phyloP scores from a whole-genome alignment of 2,113 vertebrate genomes.

The Benitochromis conjunctus region DNA sequence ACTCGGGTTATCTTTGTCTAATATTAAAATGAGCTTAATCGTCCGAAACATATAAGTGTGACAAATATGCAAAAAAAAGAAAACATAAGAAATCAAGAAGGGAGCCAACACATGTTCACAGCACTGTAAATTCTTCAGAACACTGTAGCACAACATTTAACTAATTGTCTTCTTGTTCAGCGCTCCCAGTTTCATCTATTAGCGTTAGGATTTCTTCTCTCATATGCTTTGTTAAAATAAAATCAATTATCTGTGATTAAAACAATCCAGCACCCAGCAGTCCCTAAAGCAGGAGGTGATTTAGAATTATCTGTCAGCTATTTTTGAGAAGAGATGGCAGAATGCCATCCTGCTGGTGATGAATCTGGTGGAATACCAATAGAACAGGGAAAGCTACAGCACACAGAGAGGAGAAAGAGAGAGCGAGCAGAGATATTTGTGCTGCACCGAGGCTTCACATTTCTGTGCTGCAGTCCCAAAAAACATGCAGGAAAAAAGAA shows the following conservation, averaged over 20 bases:
- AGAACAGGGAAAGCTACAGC: constrained; percentile 17
- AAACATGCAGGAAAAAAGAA: background rate
- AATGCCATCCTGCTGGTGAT: constrained; percentile 30
- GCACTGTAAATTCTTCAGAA: background rate
- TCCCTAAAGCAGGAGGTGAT: constrained; percentile 44
- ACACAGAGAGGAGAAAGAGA: background rate
- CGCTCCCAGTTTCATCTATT: constrained; percentile 10
- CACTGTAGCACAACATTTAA: background rate
- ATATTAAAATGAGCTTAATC: background rate
- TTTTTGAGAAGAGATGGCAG: constrained; percentile 46
- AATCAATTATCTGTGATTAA: constrained; percentile 67
- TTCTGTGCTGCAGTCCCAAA: background rate
- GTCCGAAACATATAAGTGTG: background rate
- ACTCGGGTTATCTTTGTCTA: background rate
- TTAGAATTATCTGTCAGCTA: constrained; percentile 49
- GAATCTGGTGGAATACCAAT: constrained; percentile 39
- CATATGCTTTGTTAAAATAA: constrained; percentile 40
- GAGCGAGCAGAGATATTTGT: background rate
- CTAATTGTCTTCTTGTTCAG: constrained; percentile 1
- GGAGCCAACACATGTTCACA: background rate
- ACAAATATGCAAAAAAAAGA: background rate
- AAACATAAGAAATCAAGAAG: background rate
- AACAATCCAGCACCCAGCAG: constrained; percentile 38
- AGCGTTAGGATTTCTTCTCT: constrained; percentile 11
- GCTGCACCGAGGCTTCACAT: background rate